Base-by-base conservation (phyloP, 2,113 vertebrate species). In the Lipophrys pholis region DNA sequence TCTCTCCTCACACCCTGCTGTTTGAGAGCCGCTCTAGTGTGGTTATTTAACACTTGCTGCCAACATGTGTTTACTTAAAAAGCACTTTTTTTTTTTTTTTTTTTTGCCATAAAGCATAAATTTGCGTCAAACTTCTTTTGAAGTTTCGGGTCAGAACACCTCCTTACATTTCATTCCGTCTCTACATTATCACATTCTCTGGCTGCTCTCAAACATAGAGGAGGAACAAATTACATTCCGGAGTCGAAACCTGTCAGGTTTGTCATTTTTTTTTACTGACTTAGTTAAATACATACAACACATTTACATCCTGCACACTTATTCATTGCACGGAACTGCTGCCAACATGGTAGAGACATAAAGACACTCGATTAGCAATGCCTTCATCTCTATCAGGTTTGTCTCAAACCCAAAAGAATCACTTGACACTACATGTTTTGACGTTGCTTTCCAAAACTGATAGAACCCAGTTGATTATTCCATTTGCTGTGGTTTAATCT, bases 1-100 rank as follows among this genome's bases (percentile, higher is more conserved):
- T 78, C 77, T 67, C 61, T 76, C 64, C 51, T 70, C 39, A 52
- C 41, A 53, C 16, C 30, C 21, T 60, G 9, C 6, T 50, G 59
- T 75, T 70, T 53, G 45, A 8, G 41, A 42, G 2, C 45, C 4
- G 8, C 16, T 69, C 35, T 50, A 5, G 2, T 50, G 17, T 8
- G 54, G 7, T 55, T 7, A 59, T 41, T 11, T 7, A 61, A 57
- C 56, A 7, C 61, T 53, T 36, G 14, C 43, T 54, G 51, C 0
- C 0, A 60, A 45, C 5, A 2, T 52, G 6, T 59, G 17, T 77
- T 76, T 63, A 6, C 58, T 65, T 42, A 43, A 41, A 21, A 36
- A 46, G 15, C 8, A 43, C 16, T n/a, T 0, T 21, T 11, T 30
- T 30, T 30, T 30, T 30, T 5, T 35, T 30, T 30, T 4, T 2